Evolutionary conservation across 2,888 invertebrate species (phyloP).

Genomic region (Pollenia angustigena): DNA sequence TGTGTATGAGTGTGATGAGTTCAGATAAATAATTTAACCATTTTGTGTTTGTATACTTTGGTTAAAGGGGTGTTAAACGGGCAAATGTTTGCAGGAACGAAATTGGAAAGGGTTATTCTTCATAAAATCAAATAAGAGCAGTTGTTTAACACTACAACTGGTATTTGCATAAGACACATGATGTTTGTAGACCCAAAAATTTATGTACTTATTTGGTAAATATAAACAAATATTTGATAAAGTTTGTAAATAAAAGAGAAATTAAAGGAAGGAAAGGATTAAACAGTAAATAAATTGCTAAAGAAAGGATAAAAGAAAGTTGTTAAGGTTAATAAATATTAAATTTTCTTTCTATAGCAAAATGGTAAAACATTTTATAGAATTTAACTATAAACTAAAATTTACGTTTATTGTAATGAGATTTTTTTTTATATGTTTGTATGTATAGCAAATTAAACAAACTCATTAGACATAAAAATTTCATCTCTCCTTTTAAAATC

Average conservation of each 20-base stretch:
- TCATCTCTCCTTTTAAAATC: neutral
- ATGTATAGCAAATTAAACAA: no score
- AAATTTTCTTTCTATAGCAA: slow-evolving; percentile 2
- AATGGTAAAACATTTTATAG: neutral
- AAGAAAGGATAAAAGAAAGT: neutral
- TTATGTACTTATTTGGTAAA: slow-evolving; percentile 66
- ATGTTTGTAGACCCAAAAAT: slow-evolving; percentile 51
- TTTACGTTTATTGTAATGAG: no score
- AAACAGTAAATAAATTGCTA: slow-evolving; percentile 17
- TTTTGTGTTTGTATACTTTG: slow-evolving; percentile 70
- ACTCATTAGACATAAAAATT: neutral
- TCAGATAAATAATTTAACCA: slow-evolving; percentile 73
- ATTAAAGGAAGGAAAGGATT: slow-evolving; percentile 48
- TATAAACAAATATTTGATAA: slow-evolving; percentile 68
- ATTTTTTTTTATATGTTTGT: no score
- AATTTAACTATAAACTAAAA: no score
- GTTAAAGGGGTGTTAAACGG: slow-evolving; percentile 70
- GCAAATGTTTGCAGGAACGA: slow-evolving; percentile 20
- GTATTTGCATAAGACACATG: slow-evolving; percentile 71
- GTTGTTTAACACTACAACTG: slow-evolving; percentile 63
- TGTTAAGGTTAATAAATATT: slow-evolving; percentile 38
- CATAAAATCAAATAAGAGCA: slow-evolving; percentile 57
- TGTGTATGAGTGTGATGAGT: slow-evolving; percentile 61
- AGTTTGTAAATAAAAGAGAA: slow-evolving; percentile 29
- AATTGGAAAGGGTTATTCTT: neutral